These are phyloP conservation scores for Wiebesia pumilae DNA, from an alignment of 1,140 invertebrate species.

Conservation along the genomic window DNA sequence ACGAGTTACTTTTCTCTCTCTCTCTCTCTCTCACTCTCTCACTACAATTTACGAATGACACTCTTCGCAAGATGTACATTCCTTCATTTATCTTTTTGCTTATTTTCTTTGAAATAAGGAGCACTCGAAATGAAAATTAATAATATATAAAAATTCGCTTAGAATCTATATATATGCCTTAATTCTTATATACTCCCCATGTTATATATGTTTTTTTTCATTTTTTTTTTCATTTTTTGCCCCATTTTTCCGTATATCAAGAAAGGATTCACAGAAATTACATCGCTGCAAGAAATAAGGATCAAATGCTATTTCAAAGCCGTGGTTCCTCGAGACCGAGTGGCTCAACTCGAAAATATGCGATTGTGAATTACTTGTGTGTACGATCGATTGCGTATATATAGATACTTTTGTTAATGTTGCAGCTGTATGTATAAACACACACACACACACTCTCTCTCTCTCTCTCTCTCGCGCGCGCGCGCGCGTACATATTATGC, in stretches of 20 bases:
- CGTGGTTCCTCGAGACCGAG: constrained; percentile 50
- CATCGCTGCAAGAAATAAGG: background rate
- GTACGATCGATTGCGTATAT: constrained; percentile 44
- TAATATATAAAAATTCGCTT: constrained; percentile 48
- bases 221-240: background rate
- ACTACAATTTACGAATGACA: constrained; percentile 26
- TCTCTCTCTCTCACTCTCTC: constrained; percentile 40
- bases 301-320: constrained; percentile 43
- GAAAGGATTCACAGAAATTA: background rate
- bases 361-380: constrained; percentile 32
- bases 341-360: constrained; percentile 49
- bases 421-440: background rate
- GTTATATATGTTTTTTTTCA: too few relatives aligned
- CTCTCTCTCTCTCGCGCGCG: background rate
- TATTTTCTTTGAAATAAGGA: constrained; percentile 23
- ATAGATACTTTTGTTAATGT: constrained; percentile 34
- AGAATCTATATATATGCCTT: constrained; percentile 25
- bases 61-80: constrained; percentile 1
- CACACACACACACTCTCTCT: background rate
- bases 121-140: constrained; percentile 10
- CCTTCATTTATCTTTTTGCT: constrained; percentile 1
- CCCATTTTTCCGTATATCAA: background rate
- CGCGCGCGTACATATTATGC: background rate
- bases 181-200: background rate
- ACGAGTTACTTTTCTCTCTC: constrained; percentile 36